Conservation (phyloP, 2,888 invertebrate species). For the Xanthorhoe designata region DNA sequence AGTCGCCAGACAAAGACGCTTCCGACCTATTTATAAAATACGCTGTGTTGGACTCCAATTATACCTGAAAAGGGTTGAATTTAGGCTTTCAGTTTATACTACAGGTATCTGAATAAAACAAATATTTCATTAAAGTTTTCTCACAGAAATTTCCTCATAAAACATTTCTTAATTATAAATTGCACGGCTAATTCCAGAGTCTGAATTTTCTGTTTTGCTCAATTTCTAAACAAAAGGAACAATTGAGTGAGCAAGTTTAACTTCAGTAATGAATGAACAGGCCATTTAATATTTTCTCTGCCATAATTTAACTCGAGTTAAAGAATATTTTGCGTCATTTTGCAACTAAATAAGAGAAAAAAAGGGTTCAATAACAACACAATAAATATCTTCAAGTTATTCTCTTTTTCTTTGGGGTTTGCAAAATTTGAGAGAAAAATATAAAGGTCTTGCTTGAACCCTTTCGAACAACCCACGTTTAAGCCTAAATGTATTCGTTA, state of each 20-base stretch:
- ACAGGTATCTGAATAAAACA: slow-evolving; percentile 7
- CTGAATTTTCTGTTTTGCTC: slow-evolving; percentile 11
- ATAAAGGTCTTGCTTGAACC: not conserved
- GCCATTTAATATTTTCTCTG: slow-evolving; percentile 21
- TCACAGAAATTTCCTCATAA: not conserved
- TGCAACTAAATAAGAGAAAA: not conserved
- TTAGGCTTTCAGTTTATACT: not conserved
- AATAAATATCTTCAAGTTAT: too few species aligned
- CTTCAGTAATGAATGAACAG: slow-evolving; percentile 17
- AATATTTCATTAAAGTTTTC: not conserved
- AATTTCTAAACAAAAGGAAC: slow-evolving; percentile 9
- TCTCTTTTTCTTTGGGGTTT: too few species aligned
- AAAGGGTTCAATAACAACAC: not conserved
- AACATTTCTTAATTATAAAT: slow-evolving; percentile 1
- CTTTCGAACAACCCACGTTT: slow-evolving; percentile 2
- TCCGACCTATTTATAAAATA: slow-evolving; percentile 9
- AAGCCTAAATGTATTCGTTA: slow-evolving; percentile 8
- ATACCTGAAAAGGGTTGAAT: slow-evolving; percentile 7
- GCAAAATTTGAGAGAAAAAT: not conserved
- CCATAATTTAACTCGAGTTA: not conserved
- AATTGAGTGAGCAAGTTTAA: slow-evolving; percentile 13
- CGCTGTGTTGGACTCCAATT: slow-evolving; percentile 10
- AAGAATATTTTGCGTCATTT: not conserved
- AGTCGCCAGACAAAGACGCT: not conserved
- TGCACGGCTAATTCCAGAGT: not conserved